Evolutionary conservation across 2,113 vertebrate species (phyloP).

Genomic region (Malurus elegans): DNA sequence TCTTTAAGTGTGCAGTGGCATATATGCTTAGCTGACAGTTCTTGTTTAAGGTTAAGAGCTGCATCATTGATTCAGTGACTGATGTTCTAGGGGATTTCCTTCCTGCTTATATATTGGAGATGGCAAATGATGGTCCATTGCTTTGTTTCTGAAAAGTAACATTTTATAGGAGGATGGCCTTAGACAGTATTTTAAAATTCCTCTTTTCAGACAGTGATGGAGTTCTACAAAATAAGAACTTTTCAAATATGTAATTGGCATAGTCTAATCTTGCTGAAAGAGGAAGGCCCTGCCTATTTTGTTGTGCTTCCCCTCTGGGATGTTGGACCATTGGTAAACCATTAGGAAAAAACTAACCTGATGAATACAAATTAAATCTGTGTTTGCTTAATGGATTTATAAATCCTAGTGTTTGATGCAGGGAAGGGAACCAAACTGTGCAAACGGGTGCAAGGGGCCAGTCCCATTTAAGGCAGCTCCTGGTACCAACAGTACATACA

Average conservation of each 20-base stretch:
- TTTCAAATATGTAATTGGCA: not conserved
- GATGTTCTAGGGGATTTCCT: not conserved
- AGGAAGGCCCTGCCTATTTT: not conserved
- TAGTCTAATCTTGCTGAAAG: not conserved
- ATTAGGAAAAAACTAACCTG: not conserved
- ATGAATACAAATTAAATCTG: not conserved
- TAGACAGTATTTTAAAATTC: not conserved
- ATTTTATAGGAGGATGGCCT: not conserved
- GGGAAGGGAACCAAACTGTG: not conserved
- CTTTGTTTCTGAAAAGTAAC: not conserved
- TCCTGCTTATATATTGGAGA: not conserved
- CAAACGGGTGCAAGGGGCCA: not conserved
- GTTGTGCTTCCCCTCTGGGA: not conserved
- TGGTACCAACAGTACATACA: not conserved
- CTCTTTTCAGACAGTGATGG: not conserved
- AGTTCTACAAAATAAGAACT: not conserved
- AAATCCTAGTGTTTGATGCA: not conserved
- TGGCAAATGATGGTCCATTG: not conserved
- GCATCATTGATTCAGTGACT: not conserved
- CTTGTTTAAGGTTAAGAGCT: not conserved
- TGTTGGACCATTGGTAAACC: not conserved
- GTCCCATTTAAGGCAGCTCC: not conserved
- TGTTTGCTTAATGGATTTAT: not conserved
- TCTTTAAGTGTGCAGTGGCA: not conserved
- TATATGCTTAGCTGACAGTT: not conserved